Percentiles rank a stretch among this genome's conserved stretches.
phyloP scores from a whole-genome alignment of 2,113 vertebrate species.

The Dermatemys mawii region DNA sequence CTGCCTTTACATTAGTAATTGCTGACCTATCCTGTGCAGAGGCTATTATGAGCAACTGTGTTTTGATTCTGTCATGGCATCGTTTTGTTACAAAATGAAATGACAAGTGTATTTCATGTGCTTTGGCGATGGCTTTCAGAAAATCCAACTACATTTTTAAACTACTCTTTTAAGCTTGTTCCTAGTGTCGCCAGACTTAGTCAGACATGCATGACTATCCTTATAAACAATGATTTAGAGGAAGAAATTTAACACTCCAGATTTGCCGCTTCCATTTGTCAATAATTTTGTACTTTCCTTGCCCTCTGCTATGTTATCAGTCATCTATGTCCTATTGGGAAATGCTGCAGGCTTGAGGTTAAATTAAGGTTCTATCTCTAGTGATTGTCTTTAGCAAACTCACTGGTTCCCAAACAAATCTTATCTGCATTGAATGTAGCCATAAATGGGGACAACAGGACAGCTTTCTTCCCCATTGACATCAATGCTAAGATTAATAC shows the following conservation, averaged over 20 bases:
- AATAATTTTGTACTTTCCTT: slow-evolving; percentile 76
- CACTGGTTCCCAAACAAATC: slow-evolving; percentile 65
- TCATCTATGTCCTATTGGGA: slow-evolving; percentile 69
- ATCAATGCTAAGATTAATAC: slow-evolving; percentile 40
- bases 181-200: slow-evolving; percentile 15
- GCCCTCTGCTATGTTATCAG: slow-evolving; percentile 70
- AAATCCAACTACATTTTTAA: slow-evolving; percentile 31
- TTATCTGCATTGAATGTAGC: slow-evolving; percentile 66
- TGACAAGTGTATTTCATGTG: background rate
- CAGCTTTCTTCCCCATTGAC: slow-evolving; percentile 42
- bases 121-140: slow-evolving; percentile 39
- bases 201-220: slow-evolving; percentile 59
- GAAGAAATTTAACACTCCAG: slow-evolving; percentile 59
- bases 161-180: slow-evolving; percentile 23
- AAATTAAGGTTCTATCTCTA: slow-evolving; percentile 77
- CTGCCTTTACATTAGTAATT: slow-evolving; percentile 75
- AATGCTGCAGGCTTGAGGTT: slow-evolving; percentile 73
- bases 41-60: slow-evolving; percentile 27
- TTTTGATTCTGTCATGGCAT: background rate
- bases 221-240: slow-evolving; percentile 75
- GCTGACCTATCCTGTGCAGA: slow-evolving; percentile 40
- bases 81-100: background rate
- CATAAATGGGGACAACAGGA: slow-evolving; percentile 35
- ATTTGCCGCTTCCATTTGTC: slow-evolving; percentile 68
- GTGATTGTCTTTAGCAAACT: slow-evolving; percentile 75